phyloP scores from a whole-genome alignment of 2,797 vertebrate species.

The Danio aesculapii region DNA sequence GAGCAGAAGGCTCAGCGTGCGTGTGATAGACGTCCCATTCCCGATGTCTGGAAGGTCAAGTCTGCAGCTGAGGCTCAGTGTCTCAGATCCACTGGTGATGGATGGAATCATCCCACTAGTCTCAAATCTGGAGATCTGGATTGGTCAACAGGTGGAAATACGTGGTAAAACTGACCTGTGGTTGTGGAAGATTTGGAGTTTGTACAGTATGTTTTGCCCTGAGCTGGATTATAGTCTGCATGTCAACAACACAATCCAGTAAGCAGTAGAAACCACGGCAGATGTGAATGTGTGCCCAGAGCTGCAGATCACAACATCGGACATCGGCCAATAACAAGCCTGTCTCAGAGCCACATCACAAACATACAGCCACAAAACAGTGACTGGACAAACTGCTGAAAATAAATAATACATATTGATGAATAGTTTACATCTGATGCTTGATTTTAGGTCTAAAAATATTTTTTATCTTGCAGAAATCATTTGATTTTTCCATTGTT shows the following conservation, averaged over 20 bases:
- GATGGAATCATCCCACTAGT: conserved; percentile 29
- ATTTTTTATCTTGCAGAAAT: no score
- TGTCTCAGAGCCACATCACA: conserved; percentile 28
- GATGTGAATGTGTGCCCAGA: conserved; percentile 47
- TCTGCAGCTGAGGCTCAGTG: conserved; percentile 28
- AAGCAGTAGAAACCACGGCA: conserved; percentile 51
- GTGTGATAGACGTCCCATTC: conserved; percentile 28
- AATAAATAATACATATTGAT: conserved; percentile 41
- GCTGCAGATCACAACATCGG: conserved; percentile 41
- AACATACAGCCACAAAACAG: conserved; percentile 45
- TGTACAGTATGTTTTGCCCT: conserved; percentile 9
- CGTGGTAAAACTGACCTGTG: conserved; percentile 17
- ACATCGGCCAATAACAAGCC: conserved; percentile 29
- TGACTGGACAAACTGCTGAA: conserved; percentile 50
- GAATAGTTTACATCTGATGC: not conserved
- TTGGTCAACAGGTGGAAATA: conserved; percentile 16
- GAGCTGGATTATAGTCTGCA: conserved; percentile 45
- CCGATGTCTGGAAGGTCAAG: conserved; percentile 44
- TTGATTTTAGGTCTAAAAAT: not conserved
- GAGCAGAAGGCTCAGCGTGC: conserved; percentile 42
- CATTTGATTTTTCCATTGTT: no score
- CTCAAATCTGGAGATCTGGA: conserved; percentile 28
- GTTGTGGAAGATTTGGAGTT: conserved; percentile 2
- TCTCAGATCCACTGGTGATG: conserved; percentile 35
- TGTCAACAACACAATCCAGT: conserved; percentile 53